Evolutionary conservation across 2,113 vertebrate genomes (phyloP).

Genomic region (Tenebrosternarchus preto): DNA sequence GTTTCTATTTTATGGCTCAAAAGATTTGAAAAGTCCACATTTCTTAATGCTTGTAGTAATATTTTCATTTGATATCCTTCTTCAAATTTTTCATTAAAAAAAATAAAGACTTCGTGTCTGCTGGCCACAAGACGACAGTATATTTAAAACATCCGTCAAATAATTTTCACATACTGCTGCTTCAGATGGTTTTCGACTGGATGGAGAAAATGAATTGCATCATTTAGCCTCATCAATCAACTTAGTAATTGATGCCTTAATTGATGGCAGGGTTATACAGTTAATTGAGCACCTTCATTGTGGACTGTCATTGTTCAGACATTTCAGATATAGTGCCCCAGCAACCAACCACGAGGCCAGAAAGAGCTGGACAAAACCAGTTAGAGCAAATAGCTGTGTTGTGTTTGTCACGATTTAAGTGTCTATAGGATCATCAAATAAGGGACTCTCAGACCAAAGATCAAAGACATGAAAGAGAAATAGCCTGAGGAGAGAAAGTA

Average conservation of each 20-base stretch:
- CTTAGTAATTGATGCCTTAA: conserved; percentile 92
- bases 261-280: conserved; percentile 86
- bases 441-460: background rate
- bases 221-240: conserved; percentile 95
- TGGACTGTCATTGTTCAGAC: conserved; percentile 77
- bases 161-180: conserved; percentile 76
- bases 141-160: conserved; percentile 81
- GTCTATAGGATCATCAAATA: background rate
- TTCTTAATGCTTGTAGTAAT: background rate
- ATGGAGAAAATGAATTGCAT: conserved; percentile 88
- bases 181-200: conserved; percentile 82
- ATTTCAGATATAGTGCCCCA: conserved; percentile 65
- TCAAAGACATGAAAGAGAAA: conserved; percentile 10
- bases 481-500: background rate
- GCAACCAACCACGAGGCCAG: conserved; percentile 50
- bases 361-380: conserved; percentile 45
- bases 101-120: background rate
- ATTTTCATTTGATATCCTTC: background rate
- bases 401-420: conserved; percentile 17
- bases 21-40: background rate
- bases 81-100: background rate
- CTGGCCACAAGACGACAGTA: conserved; percentile 62
- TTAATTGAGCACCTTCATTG: conserved; percentile 91
- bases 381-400: conserved; percentile 43
- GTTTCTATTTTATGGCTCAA: background rate